Conservation (phyloP, 2,113 vertebrate genomes). For the Plectropomus leopardus region DNA sequence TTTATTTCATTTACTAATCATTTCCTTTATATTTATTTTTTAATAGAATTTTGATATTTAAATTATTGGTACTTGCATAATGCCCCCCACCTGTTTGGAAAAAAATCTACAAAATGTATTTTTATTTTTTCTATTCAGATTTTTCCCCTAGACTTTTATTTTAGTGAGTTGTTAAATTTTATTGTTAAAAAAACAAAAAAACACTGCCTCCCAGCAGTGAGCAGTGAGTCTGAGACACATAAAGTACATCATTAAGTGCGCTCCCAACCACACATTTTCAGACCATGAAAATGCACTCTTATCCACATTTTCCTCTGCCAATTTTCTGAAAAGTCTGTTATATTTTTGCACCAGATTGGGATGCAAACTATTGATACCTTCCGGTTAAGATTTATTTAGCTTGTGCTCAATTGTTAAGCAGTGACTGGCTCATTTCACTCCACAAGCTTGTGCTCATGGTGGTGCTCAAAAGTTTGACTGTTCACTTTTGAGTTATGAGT, state of each 20-base stretch:
- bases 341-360: not conserved
- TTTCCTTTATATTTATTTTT: too few relatives aligned
- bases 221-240: not conserved
- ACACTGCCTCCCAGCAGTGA: not conserved
- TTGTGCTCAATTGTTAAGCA: conserved; percentile 16
- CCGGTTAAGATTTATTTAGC: conserved; percentile 17
- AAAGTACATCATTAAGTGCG: not conserved
- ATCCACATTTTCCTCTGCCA: not conserved
- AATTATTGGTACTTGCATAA: not conserved
- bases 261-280: not conserved
- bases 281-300: not conserved
- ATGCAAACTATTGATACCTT: conserved; percentile 1
- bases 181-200: not conserved
- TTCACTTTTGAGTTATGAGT: conserved; percentile 69
- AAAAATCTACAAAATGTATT: not conserved
- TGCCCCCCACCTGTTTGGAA: not conserved
- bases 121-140: not conserved
- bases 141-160: not conserved
- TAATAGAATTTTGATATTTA: too few relatives aligned
- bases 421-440: conserved; percentile 34
- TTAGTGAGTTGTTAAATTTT: not conserved
- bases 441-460: conserved; percentile 44
- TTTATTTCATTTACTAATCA: too few relatives aligned
- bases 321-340: not conserved
- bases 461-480: conserved; percentile 55